Base-by-base conservation (phyloP, 2,797 vertebrate species). In the Aulostomus chinensis region DNA sequence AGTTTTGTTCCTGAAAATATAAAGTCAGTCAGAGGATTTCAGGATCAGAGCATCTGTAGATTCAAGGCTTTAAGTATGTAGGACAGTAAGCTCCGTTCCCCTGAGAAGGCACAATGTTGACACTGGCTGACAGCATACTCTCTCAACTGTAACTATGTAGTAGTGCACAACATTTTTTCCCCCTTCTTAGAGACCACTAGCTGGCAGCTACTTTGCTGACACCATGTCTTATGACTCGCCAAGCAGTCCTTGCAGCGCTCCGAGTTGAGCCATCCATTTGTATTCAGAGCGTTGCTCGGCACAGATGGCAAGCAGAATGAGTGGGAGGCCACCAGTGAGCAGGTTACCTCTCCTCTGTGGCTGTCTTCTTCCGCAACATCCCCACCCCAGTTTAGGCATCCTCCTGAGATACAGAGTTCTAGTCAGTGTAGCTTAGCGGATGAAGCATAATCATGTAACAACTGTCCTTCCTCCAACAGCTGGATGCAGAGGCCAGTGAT, bases 401-500 rank as follows among this genome's bases (percentile, higher is more conserved):
- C 60, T 63, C 58, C 57, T 68, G 63, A 69, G 73, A 59, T 54
- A 41, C 45, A 32, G 31, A 50, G 57, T 39, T 50, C 14, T 67
- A 65, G 68, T 47, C 66, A 67, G 47, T 57, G 56, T 46, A 60
- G 58, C 54, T 16, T 22, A n/a, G 20, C 28, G 39, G 45, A 52
- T 36, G 26, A 15, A 37, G 50, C 32, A 41, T 69, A 54, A 70
- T 57, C 24, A 58, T 77, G 71, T 73, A 46, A 37, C 82, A 73
- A 83, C 78, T 59, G 55, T 69, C 14, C 68, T 35, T 80, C 58
- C 73, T 40, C 58, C 81, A 71, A 46, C 91, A 99, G 97, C 74
- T 99, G 90, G 96, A 99, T 81, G 87, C 93, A 8, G 96, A 99
- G 84, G 96, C 97, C 43, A 95, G 96, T 49, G 73, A 82, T 54